These are phyloP conservation scores for Tetrapedia diversipes DNA, from an alignment of 2,888 invertebrate genomes.

Conservation along the genomic window DNA sequence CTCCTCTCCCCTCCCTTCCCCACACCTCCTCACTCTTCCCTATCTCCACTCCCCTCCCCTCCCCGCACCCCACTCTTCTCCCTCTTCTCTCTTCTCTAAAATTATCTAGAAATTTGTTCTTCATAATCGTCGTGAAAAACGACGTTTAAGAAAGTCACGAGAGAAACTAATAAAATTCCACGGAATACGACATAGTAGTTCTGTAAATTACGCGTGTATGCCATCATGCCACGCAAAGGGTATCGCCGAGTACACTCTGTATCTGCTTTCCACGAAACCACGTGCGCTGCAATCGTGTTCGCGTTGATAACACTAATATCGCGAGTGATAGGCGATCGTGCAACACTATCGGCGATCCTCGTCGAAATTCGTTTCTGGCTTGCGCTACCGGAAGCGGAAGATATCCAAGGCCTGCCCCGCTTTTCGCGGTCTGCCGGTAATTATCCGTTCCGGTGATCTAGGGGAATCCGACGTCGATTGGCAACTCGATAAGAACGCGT, in stretches of 20 bases:
- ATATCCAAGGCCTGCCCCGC: neutral
- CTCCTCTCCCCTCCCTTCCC: too few relatives aligned
- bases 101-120: too few relatives aligned
- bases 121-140: too few relatives aligned
- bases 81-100: too few relatives aligned
- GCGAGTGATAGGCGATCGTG: conserved; percentile 10
- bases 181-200: too few relatives aligned
- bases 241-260: neutral
- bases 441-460: conserved; percentile 7
- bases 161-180: too few relatives aligned
- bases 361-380: neutral
- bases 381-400: conserved; percentile 13
- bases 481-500: neutral
- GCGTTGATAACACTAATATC: conserved; percentile 5
- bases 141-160: too few relatives aligned
- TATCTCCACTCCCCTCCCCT: too few relatives aligned
- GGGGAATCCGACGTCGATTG: neutral
- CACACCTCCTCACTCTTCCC: too few relatives aligned
- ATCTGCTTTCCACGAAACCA: conserved; percentile 6
- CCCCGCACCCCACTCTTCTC: too few relatives aligned
- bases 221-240: neutral
- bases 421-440: neutral
- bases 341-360: conserved; percentile 4
- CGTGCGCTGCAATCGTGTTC: conserved; percentile 7
- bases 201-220: too few relatives aligned